Evolutionary conservation across 1,140 invertebrate species (phyloP).

Genomic region (Aphis gossypii): DNA sequence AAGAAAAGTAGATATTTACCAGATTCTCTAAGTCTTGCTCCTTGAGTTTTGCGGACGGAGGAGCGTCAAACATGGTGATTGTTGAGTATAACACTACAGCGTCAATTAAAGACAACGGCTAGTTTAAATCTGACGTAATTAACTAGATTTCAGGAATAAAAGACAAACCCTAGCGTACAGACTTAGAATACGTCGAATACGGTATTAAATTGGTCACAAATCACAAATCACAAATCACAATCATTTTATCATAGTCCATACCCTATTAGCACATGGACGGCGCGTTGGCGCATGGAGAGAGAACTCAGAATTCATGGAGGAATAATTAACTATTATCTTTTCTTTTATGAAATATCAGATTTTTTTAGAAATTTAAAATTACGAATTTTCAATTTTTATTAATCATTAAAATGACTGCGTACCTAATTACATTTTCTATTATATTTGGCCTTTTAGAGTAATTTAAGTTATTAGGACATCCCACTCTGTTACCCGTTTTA

Average conservation of each 20-base stretch:
- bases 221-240: not conserved
- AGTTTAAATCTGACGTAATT: not conserved
- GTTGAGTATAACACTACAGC: not conserved
- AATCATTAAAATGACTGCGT: too few species aligned
- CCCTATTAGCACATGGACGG: not conserved
- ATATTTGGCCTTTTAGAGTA: too few species aligned
- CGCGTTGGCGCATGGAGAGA: not conserved
- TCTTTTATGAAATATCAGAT: not conserved
- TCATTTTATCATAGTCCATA: conserved; percentile 3
- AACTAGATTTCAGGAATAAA: not conserved
- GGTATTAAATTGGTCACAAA: too few species aligned
- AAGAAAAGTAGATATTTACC: not conserved
- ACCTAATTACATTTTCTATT: too few species aligned
- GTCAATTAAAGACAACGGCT: not conserved
- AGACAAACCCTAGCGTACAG: not conserved
- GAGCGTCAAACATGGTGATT: conserved; percentile 22
- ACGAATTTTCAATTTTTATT: too few species aligned
- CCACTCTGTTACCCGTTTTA: too few species aligned
- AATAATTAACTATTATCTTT: not conserved
- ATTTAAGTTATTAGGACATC: too few species aligned
- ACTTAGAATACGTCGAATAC: not conserved
- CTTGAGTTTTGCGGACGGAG: conserved; percentile 42
- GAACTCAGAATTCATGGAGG: not conserved
- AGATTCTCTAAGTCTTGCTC: conserved; percentile 40
- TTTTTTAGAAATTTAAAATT: too few species aligned